phyloP scores from a whole-genome alignment of 2,113 vertebrate species.

The Epinephelus cyanopodus region DNA sequence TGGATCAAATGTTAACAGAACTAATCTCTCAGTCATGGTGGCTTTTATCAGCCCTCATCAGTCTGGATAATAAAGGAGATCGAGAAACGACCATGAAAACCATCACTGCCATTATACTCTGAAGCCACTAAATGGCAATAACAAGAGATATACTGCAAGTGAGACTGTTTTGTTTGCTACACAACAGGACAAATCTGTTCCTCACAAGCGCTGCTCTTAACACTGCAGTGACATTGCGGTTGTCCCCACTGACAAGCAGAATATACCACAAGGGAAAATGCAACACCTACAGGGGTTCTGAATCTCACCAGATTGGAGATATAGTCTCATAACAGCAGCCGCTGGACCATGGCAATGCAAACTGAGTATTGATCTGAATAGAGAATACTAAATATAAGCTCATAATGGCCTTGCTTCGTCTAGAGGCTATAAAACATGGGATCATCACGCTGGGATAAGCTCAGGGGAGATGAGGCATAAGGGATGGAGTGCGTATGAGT shows the following conservation, averaged over 20 bases:
- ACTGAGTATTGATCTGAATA: slow-evolving; percentile 54
- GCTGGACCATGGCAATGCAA: slow-evolving; percentile 47
- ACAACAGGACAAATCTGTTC: slow-evolving; percentile 4
- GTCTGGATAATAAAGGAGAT: slow-evolving; percentile 23
- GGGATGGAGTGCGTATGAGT: neutral
- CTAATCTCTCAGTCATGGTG: neutral
- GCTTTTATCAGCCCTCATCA: slow-evolving; percentile 16
- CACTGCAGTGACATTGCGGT: slow-evolving; percentile 19
- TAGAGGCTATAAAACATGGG: slow-evolving; percentile 36
- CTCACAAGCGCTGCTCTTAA: slow-evolving; percentile 18
- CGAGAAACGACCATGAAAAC: neutral
- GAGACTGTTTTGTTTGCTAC: slow-evolving; percentile 7
- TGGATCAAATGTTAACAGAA: neutral
- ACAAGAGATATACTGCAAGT: neutral
- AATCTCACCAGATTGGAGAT: neutral
- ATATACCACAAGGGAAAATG: slow-evolving; percentile 33
- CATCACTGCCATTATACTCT: neutral
- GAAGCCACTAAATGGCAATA: slow-evolving; percentile 23
- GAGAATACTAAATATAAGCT: slow-evolving; percentile 30
- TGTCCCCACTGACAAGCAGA: slow-evolving; percentile 10
- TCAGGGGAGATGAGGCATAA: neutral
- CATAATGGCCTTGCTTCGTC: slow-evolving; percentile 40
- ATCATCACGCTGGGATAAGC: slow-evolving; percentile 22
- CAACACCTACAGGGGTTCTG: slow-evolving; percentile 4
- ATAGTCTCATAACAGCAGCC: slow-evolving; percentile 21